These are phyloP conservation scores for Wiebesia pumilae DNA, from an alignment of 1,140 invertebrate species.

Conservation along the genomic window DNA sequence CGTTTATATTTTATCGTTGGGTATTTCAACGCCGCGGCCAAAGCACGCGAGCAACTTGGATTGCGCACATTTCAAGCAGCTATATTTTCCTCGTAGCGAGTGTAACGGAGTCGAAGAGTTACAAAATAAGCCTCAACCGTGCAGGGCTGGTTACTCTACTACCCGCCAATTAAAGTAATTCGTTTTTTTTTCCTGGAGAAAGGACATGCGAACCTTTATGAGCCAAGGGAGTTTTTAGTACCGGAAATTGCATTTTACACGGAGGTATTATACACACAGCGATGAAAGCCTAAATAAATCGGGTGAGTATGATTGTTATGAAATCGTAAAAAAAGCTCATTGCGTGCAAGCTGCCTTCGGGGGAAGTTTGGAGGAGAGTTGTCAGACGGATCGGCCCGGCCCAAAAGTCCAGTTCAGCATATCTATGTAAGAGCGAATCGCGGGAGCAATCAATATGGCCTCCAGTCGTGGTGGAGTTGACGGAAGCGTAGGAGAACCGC, in stretches of 20 bases:
- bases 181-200: neutral
- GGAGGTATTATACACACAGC: neutral
- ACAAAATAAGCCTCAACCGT: neutral
- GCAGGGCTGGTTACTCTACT: neutral
- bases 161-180: neutral
- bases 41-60: slow-evolving; percentile 25
- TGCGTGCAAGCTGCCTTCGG: neutral
- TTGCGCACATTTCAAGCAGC: slow-evolving; percentile 12
- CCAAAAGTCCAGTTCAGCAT: slow-evolving; percentile 51
- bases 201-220: neutral
- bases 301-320: slow-evolving; percentile 6
- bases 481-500: slow-evolving; percentile 13
- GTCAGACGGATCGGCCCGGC: slow-evolving; percentile 62
- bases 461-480: slow-evolving; percentile 56
- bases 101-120: neutral
- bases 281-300: slow-evolving; percentile 1
- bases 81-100: slow-evolving; percentile 7
- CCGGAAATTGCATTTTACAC: slow-evolving; percentile 1
- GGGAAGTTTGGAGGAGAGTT: slow-evolving; percentile 29
- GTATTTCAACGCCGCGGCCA: slow-evolving; percentile 12
- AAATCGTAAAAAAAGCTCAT: slow-evolving; percentile 13
- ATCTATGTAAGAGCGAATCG: slow-evolving; percentile 2
- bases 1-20: slow-evolving; percentile 28
- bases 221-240: neutral
- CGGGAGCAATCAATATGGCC: slow-evolving; percentile 69